Conservation (phyloP, 1,140 invertebrate genomes). For the Bombus pyrosoma region DNA sequence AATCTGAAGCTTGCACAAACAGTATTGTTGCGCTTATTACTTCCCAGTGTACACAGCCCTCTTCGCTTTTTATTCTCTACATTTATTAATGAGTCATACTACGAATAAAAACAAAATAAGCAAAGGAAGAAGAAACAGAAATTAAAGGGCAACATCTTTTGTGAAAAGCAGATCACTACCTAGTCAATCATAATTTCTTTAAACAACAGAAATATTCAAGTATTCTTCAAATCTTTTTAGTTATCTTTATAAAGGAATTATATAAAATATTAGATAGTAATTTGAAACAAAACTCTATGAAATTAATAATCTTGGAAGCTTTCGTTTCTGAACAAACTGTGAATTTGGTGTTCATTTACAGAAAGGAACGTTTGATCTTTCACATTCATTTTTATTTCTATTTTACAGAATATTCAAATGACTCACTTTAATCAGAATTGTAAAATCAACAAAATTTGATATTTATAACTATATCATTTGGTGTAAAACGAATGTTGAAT, state of each 20-base stretch:
- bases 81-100: conserved; percentile 57
- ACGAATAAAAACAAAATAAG: conserved; percentile 41
- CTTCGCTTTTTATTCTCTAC: conserved; percentile 67
- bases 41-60: conserved; percentile 81
- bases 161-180: conserved; percentile 22
- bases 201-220: neutral
- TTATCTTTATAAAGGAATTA: conserved; percentile 22
- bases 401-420: conserved; percentile 23
- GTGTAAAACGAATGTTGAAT: neutral
- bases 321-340: conserved; percentile 26
- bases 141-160: conserved; percentile 7
- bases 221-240: neutral
- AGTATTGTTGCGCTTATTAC: conserved; percentile 81
- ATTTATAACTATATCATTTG: neutral
- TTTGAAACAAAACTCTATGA: conserved; percentile 9
- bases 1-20: conserved; percentile 82
- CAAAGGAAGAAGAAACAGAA: conserved; percentile 37
- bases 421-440: neutral
- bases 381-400: conserved; percentile 6
- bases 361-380: conserved; percentile 36
- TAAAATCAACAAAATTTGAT: conserved; percentile 20
- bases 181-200: conserved; percentile 23
- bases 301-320: conserved; percentile 23
- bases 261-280: neutral
- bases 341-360: conserved; percentile 20